Conservation (phyloP, 2,888 invertebrate genomes). For the Drosophila putrida region DNA sequence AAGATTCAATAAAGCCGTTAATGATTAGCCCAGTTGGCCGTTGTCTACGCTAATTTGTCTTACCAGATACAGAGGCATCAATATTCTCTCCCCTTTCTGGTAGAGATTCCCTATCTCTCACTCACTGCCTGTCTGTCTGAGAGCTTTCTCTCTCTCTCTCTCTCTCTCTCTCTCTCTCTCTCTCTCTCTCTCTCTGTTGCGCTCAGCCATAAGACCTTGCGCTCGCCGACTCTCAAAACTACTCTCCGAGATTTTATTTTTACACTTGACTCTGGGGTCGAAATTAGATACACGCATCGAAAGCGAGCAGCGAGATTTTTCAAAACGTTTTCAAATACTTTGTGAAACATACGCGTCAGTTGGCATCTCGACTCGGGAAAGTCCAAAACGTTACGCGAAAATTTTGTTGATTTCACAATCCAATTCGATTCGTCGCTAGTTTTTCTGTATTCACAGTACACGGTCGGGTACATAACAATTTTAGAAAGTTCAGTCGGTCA, state of each 20-base stretch:
- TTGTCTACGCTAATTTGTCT: constrained; percentile 55
- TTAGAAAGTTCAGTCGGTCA: constrained; percentile 83
- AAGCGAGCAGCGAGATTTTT: constrained; percentile 31
- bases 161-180: constrained; percentile 9
- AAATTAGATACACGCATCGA: constrained; percentile 75
- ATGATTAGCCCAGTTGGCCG: constrained; percentile 63
- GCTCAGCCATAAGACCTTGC: constrained; percentile 28
- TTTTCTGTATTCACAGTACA: constrained; percentile 14
- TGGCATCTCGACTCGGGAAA: constrained; percentile 84
- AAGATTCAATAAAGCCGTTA: constrained; percentile 64
- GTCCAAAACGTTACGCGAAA: constrained; percentile 76
- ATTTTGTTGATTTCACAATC: constrained; percentile 27
- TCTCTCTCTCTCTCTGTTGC: constrained; percentile 27
- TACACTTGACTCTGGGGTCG: constrained; percentile 77
- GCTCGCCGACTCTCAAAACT: constrained; percentile 36
- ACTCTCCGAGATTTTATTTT: constrained; percentile 73
- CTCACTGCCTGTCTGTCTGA: constrained; percentile 22
- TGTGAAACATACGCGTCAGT: constrained; percentile 76
- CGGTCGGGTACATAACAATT: constrained; percentile 42
- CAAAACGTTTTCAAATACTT: constrained; percentile 71
- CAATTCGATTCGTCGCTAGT: constrained; percentile 3
- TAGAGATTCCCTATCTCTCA: constrained; percentile 1
- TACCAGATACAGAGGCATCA: background rate
- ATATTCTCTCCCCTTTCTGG: background rate
- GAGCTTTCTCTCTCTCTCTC: constrained; percentile 3